These are phyloP conservation scores for Zosterops pallidus DNA, from an alignment of 2,113 vertebrate genomes.

Conservation along the genomic window DNA sequence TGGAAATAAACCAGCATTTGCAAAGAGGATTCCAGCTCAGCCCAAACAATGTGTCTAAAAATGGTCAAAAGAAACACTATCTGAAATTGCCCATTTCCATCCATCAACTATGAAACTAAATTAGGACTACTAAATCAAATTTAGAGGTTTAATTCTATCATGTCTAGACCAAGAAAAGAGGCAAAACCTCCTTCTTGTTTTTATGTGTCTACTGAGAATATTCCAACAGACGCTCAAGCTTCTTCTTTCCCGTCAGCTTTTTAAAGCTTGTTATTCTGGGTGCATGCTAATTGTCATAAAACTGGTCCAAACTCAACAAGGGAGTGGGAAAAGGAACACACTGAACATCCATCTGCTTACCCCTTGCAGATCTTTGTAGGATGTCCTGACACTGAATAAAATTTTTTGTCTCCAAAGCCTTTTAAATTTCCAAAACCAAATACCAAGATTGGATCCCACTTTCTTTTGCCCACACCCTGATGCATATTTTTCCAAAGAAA, in stretches of 20 bases:
- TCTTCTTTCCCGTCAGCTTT: neutral
- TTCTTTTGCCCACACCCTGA: neutral
- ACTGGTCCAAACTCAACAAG: conserved; percentile 3
- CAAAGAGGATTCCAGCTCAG: neutral
- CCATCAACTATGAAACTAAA: neutral
- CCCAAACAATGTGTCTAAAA: neutral
- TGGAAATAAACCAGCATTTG: neutral
- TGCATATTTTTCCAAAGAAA: neutral
- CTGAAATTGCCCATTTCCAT: neutral
- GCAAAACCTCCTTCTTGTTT: neutral
- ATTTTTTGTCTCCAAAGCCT: conserved; percentile 1
- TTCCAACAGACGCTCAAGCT: neutral
- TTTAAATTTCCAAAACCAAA: conserved; percentile 1
- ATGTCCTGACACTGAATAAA: conserved; percentile 31
- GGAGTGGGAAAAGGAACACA: conserved; percentile 27
- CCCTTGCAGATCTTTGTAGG: neutral
- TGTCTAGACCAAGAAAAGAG: neutral
- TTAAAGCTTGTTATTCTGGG: neutral
- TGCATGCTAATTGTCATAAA: conserved; percentile 4
- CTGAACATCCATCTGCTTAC: conserved; percentile 41
- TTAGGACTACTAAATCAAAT: neutral
- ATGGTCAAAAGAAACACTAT: neutral
- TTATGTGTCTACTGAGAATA: neutral
- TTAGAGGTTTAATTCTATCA: neutral
- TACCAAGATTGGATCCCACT: neutral